Percentiles rank a stretch among this genome's conserved stretches.
Evolutionary conservation across 2,888 invertebrate genomes (phyloP).

Genomic region (Nemotelus pantherinus): DNA sequence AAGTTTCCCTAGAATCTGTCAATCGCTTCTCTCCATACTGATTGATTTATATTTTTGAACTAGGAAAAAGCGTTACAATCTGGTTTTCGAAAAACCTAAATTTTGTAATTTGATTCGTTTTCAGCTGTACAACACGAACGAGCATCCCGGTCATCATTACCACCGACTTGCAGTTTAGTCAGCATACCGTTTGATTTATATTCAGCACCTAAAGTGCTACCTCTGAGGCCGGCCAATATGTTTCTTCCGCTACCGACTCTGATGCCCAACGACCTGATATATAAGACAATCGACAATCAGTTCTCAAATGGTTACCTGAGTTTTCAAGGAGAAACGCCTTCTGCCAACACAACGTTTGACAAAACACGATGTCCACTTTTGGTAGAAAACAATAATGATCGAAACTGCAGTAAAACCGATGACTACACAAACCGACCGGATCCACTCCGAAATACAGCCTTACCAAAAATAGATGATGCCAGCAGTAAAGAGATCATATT

Average conservation of each 20-base stretch:
- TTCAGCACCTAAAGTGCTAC: conserved; percentile 11
- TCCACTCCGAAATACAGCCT: background rate
- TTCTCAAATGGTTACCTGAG: background rate
- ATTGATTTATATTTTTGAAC: too few species aligned
- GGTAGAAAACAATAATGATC: background rate
- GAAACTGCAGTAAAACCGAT: background rate
- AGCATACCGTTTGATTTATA: conserved; percentile 41
- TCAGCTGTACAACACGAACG: conserved; percentile 92
- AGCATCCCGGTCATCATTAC: conserved; percentile 73
- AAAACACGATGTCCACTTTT: background rate
- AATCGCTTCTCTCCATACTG: too few species aligned
- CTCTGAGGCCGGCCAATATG: conserved; percentile 26
- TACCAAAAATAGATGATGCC: background rate
- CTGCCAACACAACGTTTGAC: background rate
- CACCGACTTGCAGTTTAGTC: conserved; percentile 59
- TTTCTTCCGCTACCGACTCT: conserved; percentile 35
- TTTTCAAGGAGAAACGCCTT: background rate
- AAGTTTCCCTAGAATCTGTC: too few species aligned
- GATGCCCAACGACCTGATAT: conserved; percentile 27
- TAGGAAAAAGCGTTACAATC: too few species aligned
- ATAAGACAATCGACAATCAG: conserved; percentile 53
- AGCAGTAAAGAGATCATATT: conserved; percentile 67
- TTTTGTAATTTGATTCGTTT: conserved; percentile 52
- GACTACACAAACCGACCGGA: background rate
- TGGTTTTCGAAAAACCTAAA: too few species aligned